Conservation (phyloP, 2,113 vertebrate genomes). For the Caranx melampygus region DNA sequence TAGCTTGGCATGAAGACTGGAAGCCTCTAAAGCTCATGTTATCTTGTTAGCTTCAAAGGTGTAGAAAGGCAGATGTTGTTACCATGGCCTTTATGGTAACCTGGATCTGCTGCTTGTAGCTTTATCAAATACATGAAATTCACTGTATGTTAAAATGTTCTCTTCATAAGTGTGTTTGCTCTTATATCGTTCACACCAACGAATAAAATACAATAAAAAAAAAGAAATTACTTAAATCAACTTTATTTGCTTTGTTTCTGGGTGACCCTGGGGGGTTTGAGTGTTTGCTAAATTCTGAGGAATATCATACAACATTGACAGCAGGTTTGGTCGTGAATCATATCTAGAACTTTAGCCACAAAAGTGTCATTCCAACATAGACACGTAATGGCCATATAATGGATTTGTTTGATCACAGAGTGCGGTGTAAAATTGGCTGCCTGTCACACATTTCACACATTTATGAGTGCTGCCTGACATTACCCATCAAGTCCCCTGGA, state of each 20-base stretch:
- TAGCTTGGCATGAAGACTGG: neutral
- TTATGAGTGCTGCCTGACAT: constrained; percentile 30
- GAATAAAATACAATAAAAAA: too few relatives aligned
- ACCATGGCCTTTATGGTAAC: too few relatives aligned
- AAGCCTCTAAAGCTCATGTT: neutral
- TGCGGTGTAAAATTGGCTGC: constrained; percentile 43
- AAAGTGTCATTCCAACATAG: constrained; percentile 8
- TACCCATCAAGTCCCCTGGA: constrained; percentile 18
- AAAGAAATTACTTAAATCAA: neutral
- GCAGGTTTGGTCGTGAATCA: constrained; percentile 34
- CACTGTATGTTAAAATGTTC: neutral
- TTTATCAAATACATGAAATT: neutral
- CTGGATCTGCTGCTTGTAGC: too few relatives aligned
- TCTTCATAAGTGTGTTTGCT: neutral
- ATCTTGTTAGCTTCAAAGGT: too few relatives aligned
- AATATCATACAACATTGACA: constrained; percentile 11
- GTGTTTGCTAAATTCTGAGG: constrained; percentile 28
- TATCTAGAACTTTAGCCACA: constrained; percentile 36
- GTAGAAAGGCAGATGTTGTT: too few relatives aligned
- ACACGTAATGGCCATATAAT: constrained; percentile 25
- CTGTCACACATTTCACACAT: constrained; percentile 54
- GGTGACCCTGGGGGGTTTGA: neutral
- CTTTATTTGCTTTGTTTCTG: neutral
- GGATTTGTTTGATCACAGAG: constrained; percentile 50
- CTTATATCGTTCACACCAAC: neutral